Percentiles rank a stretch among this genome's conserved stretches.
phyloP scores from a whole-genome alignment of 2,113 vertebrate species.

The Dendropsophus ebraccatus region DNA sequence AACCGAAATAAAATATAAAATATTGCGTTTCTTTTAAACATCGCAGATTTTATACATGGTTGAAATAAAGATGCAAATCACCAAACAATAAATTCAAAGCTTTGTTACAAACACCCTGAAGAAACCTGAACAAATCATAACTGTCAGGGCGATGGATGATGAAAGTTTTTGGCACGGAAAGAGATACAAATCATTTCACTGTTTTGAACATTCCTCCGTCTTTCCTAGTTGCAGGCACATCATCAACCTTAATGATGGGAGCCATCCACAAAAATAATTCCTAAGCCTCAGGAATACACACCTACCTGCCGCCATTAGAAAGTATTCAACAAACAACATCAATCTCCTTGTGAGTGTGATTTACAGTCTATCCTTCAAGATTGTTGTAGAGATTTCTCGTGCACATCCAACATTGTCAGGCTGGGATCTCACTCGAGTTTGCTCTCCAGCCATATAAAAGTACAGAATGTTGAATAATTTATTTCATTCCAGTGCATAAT shows the following conservation, averaged over 20 bases:
- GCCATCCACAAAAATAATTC: constrained; percentile 76
- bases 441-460: constrained; percentile 59
- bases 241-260: constrained; percentile 80
- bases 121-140: constrained; percentile 74
- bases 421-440: constrained; percentile 68
- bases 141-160: constrained; percentile 68
- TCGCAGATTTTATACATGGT: constrained; percentile 54
- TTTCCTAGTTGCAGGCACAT: constrained; percentile 70
- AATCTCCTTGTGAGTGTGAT: constrained; percentile 77
- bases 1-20: constrained; percentile 58
- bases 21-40: constrained; percentile 59
- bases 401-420: constrained; percentile 62
- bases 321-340: constrained; percentile 76
- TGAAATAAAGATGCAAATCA: constrained; percentile 73
- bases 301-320: constrained; percentile 74
- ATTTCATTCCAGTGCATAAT: neutral
- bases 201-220: constrained; percentile 62
- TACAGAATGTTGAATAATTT: neutral
- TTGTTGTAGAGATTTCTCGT: constrained; percentile 63
- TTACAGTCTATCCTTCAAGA: constrained; percentile 73
- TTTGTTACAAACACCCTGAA: constrained; percentile 67
- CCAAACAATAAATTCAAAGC: constrained; percentile 68
- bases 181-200: constrained; percentile 70
- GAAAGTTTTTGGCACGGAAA: constrained; percentile 70
- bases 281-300: constrained; percentile 78